Evolutionary conservation across 2,797 vertebrate genomes (phyloP), one percentile per base, ranked within the genome.

Genomic region (Diplodus puntazzo): DNA sequence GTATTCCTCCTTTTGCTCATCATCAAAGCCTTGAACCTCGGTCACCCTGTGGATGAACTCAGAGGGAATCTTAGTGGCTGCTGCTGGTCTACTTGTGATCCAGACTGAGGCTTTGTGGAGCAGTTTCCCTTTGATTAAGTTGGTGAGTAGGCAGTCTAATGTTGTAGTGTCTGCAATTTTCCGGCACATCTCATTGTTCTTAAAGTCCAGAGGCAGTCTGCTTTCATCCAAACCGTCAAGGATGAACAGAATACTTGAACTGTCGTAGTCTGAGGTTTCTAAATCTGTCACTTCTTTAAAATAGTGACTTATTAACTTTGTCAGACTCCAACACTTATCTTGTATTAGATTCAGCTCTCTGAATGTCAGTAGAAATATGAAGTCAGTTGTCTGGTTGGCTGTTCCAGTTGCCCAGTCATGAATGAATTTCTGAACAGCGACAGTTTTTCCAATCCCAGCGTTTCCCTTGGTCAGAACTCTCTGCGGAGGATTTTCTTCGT

Each of bases 41-140:
- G 73, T 84, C 53, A 84, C 53, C 66, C 77, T 80, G 69, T 80
- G 0, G 23, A 83, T 50, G 53, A 17, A 30, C 10, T 65, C 0
- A 0, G 8, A 3, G 23, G 63, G 73, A 50, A 83, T 76, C 81
- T 54, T 79, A 10, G 12, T 48, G 48, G 67, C 63, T 18, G 77
- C 68, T 0, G 72, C 81, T 1, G 76, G 81, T 79, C 81, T 45
- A n/a, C 62, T 68, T 25, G 81, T 83, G 76, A 83, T 72, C 81
- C 81, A 83, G 52, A 83, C 7, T 0, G 62, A 76, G 42, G 81
- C 68, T 8, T 69, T 43, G 53, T 58, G 63, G 39, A 79, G 63
- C 45, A 83, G 68, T 14, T 48, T 14, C 46, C 81, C 81, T 27
- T 5, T 2, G 21, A 83, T 59, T 21, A 83, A 39, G 52, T 76